Evolutionary conservation across 2,888 invertebrate species (phyloP).

Genomic region (Agelastica alni): DNA sequence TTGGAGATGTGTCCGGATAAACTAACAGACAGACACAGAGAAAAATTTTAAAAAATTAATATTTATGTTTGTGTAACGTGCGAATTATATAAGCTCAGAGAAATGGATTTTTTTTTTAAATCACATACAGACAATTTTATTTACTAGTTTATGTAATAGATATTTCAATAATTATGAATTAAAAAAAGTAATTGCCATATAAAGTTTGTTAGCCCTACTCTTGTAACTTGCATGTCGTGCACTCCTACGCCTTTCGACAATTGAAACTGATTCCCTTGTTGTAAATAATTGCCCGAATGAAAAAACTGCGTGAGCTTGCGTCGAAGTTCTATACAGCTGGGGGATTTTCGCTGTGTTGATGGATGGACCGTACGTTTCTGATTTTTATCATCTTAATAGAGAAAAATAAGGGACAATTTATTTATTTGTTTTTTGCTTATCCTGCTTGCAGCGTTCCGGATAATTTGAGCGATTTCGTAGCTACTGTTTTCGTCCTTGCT

Average conservation of each 20-base stretch:
- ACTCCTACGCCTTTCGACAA: slow-evolving; percentile 14
- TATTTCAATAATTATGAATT: too few species aligned
- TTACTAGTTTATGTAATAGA: too few species aligned
- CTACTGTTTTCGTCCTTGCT: too few species aligned
- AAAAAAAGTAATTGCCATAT: slow-evolving; percentile 6
- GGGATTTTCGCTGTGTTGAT: slow-evolving; percentile 14
- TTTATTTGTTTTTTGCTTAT: not conserved
- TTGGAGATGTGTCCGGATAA: too few species aligned
- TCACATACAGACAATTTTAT: too few species aligned
- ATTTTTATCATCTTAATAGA: slow-evolving; percentile 17
- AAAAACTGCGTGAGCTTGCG: slow-evolving; percentile 9
- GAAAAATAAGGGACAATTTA: slow-evolving; percentile 12
- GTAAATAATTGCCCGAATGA: slow-evolving; percentile 15
- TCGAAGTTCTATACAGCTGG: slow-evolving; percentile 3
- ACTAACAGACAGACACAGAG: too few species aligned
- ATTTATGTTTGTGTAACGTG: too few species aligned
- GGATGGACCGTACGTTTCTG: slow-evolving; percentile 14
- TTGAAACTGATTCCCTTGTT: slow-evolving; percentile 17
- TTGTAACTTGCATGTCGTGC: slow-evolving; percentile 11
- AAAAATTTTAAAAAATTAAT: too few species aligned
- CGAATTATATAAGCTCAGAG: too few species aligned
- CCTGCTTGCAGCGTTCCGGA: too few species aligned
- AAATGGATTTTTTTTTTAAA: too few species aligned
- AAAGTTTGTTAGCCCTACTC: slow-evolving; percentile 4
- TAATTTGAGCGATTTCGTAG: too few species aligned